Percentiles rank a stretch among this genome's conserved stretches.
phyloP scores from a whole-genome alignment of 2,797 vertebrate species.

The Sebastes oblongus region DNA sequence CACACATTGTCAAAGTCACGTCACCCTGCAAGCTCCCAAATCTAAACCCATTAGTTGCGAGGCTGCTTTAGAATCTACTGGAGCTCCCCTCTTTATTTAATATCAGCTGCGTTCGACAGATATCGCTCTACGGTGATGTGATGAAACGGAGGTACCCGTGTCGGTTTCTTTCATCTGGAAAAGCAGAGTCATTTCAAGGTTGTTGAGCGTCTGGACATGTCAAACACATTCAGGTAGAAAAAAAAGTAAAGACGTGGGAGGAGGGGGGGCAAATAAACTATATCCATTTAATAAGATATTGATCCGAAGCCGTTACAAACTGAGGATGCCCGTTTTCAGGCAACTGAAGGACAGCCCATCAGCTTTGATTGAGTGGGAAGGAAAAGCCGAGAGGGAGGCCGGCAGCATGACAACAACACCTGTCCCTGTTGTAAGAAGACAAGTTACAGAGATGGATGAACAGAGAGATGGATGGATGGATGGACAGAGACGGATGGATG shows the following conservation, averaged over 20 bases:
- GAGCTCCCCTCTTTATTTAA: constrained; percentile 32
- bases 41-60: constrained; percentile 41
- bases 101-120: constrained; percentile 27
- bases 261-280: constrained; percentile 14
- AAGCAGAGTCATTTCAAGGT: constrained; percentile 56
- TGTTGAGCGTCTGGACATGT: constrained; percentile 34
- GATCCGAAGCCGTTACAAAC: constrained; percentile 68
- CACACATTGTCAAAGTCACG: constrained; percentile 27
- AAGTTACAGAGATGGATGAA: not conserved
- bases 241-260: constrained; percentile 14
- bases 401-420: constrained; percentile 56
- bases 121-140: constrained; percentile 11
- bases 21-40: constrained; percentile 12
- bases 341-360: constrained; percentile 67
- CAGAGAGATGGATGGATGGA: not conserved
- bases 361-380: constrained; percentile 66
- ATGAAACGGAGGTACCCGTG: constrained; percentile 21
- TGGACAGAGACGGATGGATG: not conserved
- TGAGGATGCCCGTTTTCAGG: constrained; percentile 60
- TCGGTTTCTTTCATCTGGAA: not conserved
- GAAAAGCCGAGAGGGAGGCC: constrained; percentile 35
- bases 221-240: constrained; percentile 36
- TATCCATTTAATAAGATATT: constrained; percentile 75
- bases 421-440: constrained; percentile 28
- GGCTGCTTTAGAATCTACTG: constrained; percentile 31